Evolutionary conservation across 2,113 vertebrate species (phyloP).

Genomic region (Pomatorhinus ruficollis): DNA sequence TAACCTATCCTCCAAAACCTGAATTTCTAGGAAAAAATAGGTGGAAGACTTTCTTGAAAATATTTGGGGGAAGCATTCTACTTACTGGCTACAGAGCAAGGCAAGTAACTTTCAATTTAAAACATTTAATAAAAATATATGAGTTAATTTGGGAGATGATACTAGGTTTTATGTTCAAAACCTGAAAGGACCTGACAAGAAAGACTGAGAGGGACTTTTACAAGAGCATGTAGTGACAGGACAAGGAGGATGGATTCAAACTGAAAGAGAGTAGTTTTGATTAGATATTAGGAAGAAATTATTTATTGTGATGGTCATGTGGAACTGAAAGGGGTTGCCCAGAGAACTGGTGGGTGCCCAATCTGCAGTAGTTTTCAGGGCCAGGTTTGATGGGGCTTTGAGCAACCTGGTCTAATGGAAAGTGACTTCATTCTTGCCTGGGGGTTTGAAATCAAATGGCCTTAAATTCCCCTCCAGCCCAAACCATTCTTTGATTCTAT

Average conservation of each 20-base stretch:
- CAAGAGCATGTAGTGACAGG: neutral
- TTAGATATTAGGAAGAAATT: neutral
- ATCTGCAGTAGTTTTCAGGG: neutral
- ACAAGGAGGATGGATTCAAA: neutral
- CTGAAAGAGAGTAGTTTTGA: neutral
- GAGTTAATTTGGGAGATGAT: fast-evolving
- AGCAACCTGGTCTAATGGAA: neutral
- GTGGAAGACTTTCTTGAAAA: neutral
- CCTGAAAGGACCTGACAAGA: neutral
- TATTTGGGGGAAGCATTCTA: neutral
- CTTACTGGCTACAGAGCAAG: neutral
- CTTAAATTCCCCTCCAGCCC: neutral
- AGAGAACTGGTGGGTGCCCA: neutral
- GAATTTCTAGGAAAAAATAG: neutral
- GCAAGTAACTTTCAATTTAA: neutral
- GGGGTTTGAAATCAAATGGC: neutral
- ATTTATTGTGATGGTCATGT: neutral
- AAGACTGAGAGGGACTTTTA: neutral
- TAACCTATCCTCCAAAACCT: neutral
- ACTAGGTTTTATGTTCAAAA: neutral
- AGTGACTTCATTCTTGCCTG: neutral
- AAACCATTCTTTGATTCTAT: neutral
- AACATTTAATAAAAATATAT: neutral
- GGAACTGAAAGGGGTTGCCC: neutral
- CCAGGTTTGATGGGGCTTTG: neutral